Evolutionary conservation across 2,797 vertebrate species (phyloP).

Genomic region (Artibeus lituratus): DNA sequence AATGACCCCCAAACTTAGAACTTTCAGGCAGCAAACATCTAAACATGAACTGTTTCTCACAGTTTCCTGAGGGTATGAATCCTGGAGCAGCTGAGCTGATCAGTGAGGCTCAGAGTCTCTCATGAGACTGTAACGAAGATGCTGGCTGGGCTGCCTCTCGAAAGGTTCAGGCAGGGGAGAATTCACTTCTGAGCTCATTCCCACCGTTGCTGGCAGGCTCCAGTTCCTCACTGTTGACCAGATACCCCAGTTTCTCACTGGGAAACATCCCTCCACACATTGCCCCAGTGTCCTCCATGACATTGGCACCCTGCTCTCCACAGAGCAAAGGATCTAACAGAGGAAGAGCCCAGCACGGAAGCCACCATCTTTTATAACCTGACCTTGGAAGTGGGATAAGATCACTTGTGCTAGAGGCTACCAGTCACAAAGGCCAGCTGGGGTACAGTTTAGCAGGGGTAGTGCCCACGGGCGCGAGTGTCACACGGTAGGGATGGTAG

Average conservation of each 20-base stretch:
- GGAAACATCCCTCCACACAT: fast-evolving
- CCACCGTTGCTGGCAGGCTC: fast-evolving
- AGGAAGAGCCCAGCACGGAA: not conserved
- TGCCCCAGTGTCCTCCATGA: not conserved
- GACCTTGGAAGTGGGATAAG: not conserved
- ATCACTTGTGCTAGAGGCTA: not conserved
- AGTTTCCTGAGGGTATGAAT: not conserved
- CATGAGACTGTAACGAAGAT: too few species aligned
- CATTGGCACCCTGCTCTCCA: too few species aligned
- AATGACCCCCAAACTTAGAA: not conserved
- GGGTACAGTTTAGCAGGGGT: not conserved
- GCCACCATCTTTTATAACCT: not conserved
- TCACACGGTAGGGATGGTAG: not conserved
- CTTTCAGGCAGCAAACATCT: not conserved
- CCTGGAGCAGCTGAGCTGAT: not conserved
- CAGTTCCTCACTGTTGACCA: not conserved
- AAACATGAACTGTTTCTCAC: not conserved
- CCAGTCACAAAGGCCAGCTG: not conserved
- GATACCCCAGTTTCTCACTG: not conserved
- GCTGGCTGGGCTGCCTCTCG: not conserved
- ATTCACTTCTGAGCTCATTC: not conserved
- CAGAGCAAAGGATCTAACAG: not conserved
- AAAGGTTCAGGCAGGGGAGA: not conserved
- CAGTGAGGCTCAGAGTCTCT: not conserved
- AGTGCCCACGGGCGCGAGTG: not conserved